Base-by-base conservation (phyloP, 2,113 vertebrate species). In the Heloderma charlesbogerti region DNA sequence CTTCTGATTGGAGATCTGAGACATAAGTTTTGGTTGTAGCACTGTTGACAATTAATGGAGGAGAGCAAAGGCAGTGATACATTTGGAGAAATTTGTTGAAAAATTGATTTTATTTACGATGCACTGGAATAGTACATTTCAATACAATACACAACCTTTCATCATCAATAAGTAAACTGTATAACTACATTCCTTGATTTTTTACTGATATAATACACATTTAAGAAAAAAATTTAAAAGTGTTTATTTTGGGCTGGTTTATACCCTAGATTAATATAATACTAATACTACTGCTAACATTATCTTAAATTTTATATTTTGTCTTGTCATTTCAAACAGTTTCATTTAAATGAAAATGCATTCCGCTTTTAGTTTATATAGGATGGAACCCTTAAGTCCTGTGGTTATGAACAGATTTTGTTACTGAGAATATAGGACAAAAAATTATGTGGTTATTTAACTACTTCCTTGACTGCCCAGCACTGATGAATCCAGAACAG, bases 401-500 rank as follows among this genome's bases (percentile, higher is more conserved):
- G 69, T 29, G 27, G 6, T 67, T 60, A 86, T 72, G 48, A 83
- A 86, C 27, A 89, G 54, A 63, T 87, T 27, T 75, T 71, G 78
- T 87, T 89, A 67, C 69, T 81, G 10, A 84, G 16, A 88, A 31
- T 48, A 83, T 84, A n/a, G 3, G 51, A 89, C 67, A 87, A 4
- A 92, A 67, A 78, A 63, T 40, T 90, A 29, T 54, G n/a, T 13
- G 18, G 29, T 69, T 71, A 86, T 90, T 91, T 84, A 57, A 72
- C 74, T 27, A 78, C 67, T 77, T 92, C 22, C 43, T 88, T 78
- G 34, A 18, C 84, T 93, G 27, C 22, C 91, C 22, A 89, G n/a
- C 29, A 84, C 87, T 78, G 48, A 27, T 88, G 13, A 75, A 89
- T 48, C 90, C 85, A 34, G 45, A 90, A 92, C 51, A 48, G 25